A percentile compares a stretch with the other conserved stretches of the same genome.
Conservation (phyloP, 1,140 invertebrate species). For the Drosophila seguyi region DNA sequence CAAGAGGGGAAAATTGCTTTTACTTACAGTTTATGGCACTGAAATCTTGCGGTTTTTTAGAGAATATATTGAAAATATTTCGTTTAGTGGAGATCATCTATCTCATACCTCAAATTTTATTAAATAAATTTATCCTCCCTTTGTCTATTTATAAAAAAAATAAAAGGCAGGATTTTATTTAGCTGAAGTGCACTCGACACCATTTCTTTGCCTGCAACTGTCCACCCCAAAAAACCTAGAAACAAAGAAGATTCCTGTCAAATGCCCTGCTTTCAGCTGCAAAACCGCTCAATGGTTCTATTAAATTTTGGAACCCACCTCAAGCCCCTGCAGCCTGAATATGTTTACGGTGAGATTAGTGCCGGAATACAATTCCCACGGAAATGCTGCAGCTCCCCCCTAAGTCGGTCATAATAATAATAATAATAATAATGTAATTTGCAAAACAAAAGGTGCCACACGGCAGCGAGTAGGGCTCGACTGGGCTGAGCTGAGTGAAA, state of each 20-base stretch:
- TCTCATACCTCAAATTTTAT: too few relatives aligned
- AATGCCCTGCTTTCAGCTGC: slow-evolving; percentile 15
- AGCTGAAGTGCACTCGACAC: neutral
- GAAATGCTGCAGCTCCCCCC: slow-evolving; percentile 24
- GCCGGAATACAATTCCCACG: slow-evolving; percentile 2
- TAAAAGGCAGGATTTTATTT: neutral
- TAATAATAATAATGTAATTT: slow-evolving; percentile 79
- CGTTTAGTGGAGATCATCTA: too few relatives aligned
- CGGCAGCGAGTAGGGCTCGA: slow-evolving; percentile 21
- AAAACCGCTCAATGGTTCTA: slow-evolving; percentile 27
- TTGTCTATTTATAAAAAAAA: neutral
- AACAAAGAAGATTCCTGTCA: slow-evolving; percentile 1
- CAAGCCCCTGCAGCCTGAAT: slow-evolving; percentile 22
- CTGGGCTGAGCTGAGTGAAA: slow-evolving; percentile 18
- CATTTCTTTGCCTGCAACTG: neutral
- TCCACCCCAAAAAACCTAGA: neutral
- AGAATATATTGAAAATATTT: neutral
- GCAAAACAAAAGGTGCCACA: slow-evolving; percentile 60
- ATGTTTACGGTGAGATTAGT: slow-evolving; percentile 56
- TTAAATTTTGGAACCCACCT: slow-evolving; percentile 33
- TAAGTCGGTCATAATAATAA: slow-evolving; percentile 68
- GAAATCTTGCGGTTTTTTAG: neutral
- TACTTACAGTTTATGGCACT: neutral
- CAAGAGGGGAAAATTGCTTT: neutral
- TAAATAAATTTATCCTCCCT: too few relatives aligned